These are phyloP conservation scores for Neogale vison DNA, from an alignment of 2,113 vertebrate genomes.

Conservation along the genomic window DNA sequence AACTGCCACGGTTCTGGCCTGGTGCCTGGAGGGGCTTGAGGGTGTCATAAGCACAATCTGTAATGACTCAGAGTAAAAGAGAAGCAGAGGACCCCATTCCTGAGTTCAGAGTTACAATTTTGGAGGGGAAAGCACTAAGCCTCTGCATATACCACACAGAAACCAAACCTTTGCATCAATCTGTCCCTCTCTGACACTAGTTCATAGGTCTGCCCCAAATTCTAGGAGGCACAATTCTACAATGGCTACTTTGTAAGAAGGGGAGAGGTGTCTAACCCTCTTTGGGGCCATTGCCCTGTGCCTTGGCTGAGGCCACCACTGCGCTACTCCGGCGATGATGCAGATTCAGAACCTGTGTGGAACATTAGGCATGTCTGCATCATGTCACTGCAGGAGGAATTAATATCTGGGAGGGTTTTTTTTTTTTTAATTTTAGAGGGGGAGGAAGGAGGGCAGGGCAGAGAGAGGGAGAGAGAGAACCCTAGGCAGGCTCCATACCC, in stretches of 20 bases:
- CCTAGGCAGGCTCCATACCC: not conserved
- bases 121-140: not conserved
- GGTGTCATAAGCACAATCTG: not conserved
- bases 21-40: rapidly evolving
- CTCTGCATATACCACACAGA: not conserved
- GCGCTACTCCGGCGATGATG: not conserved
- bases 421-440: not conserved
- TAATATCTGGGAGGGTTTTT: not conserved
- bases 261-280: not conserved
- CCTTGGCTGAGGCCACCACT: not conserved
- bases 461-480: not conserved
- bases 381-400: not conserved
- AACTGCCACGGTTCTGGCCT: too few species aligned
- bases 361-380: not conserved
- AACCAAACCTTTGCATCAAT: not conserved
- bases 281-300: not conserved
- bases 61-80: not conserved
- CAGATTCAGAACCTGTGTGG: rapidly evolving
- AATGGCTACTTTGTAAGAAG: not conserved
- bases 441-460: not conserved
- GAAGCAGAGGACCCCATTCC: not conserved
- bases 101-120: not conserved
- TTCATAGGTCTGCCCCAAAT: not conserved
- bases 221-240: not conserved
- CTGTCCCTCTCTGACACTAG: not conserved